Percentiles rank a stretch among this genome's conserved stretches.
Conservation (phyloP, 2,113 vertebrate genomes). For the Ceyx margarethae region DNA sequence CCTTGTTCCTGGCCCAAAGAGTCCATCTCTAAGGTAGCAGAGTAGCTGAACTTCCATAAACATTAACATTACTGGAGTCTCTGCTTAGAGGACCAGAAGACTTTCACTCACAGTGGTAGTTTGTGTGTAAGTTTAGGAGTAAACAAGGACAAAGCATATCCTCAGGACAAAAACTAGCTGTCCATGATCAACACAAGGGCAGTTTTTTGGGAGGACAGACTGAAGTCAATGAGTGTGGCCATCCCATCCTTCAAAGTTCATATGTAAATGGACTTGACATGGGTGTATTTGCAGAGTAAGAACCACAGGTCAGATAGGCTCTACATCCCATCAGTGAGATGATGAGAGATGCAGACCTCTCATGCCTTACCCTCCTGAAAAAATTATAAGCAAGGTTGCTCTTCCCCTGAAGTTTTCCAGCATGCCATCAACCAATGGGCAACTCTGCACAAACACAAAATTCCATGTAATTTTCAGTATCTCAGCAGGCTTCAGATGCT, state of each 20-base stretch:
- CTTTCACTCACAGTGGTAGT: neutral
- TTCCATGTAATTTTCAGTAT: neutral
- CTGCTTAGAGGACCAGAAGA: neutral
- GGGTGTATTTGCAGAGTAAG: neutral
- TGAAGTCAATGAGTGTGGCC: neutral
- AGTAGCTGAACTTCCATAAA: accelerated
- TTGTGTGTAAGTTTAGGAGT: neutral
- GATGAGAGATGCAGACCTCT: neutral
- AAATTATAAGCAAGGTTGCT: no score
- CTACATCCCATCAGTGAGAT: neutral
- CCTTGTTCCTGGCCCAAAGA: neutral
- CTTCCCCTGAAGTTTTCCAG: neutral
- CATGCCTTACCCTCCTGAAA: neutral
- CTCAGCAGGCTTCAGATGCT: neutral
- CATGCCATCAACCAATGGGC: neutral
- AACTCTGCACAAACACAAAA: neutral
- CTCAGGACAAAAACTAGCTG: neutral
- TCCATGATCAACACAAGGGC: neutral
- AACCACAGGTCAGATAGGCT: neutral
- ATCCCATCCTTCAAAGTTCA: neutral
- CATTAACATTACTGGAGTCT: neutral
- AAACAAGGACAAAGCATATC: neutral
- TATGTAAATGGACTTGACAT: neutral
- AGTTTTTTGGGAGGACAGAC: neutral
- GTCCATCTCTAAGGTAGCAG: neutral